Conservation (phyloP, 2,797 vertebrate genomes). For the Natrix natrix region DNA sequence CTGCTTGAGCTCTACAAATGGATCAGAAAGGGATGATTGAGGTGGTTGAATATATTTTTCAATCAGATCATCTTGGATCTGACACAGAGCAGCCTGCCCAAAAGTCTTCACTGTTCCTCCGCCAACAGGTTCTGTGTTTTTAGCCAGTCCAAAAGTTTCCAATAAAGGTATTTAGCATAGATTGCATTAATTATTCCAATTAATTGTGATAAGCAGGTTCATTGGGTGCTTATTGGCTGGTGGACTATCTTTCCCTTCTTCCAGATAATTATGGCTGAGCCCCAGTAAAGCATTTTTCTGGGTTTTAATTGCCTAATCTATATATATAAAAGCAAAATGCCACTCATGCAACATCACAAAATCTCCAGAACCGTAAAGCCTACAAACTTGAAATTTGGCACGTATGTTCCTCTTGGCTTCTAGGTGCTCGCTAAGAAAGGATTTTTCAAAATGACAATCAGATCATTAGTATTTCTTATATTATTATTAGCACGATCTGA, state of each 20-base stretch:
- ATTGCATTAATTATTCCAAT: not conserved
- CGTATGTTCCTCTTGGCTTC: too few species aligned
- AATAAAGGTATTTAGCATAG: not conserved
- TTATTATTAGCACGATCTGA: too few species aligned
- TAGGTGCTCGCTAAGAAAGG: too few species aligned
- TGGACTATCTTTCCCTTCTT: not conserved
- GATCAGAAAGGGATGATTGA: not conserved
- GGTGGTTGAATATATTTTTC: not conserved
- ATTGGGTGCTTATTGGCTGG: not conserved
- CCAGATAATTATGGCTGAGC: not conserved
- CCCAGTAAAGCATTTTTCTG: not conserved
- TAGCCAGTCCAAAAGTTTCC: not conserved
- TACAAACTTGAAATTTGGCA: too few species aligned
- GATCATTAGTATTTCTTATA: too few species aligned
- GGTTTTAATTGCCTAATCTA: not conserved
- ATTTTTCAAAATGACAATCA: too few species aligned
- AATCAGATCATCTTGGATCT: not conserved
- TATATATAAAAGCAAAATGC: too few species aligned
- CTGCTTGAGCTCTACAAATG: not conserved
- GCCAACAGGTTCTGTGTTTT: not conserved
- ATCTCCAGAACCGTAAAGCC: too few species aligned
- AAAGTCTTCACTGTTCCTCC: not conserved
- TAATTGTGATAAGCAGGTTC: not conserved
- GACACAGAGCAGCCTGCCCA: not conserved
- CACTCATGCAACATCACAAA: too few species aligned